Evolutionary conservation across 2,888 invertebrate species (phyloP), one percentile per base, ranked within the genome.

Genomic region (Lissocephala sabroskyi): DNA sequence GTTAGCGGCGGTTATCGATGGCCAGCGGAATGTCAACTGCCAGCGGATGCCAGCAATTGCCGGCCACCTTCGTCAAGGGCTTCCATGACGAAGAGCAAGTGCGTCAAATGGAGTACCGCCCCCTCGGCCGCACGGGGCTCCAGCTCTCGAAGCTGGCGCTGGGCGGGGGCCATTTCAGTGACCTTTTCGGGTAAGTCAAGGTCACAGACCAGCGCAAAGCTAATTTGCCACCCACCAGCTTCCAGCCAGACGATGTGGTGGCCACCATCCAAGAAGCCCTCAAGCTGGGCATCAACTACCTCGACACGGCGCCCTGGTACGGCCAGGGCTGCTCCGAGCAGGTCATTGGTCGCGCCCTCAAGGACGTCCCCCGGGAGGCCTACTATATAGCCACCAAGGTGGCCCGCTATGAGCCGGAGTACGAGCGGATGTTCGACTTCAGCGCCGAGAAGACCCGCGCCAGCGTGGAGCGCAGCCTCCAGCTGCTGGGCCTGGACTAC

Each of bases 371-470:
- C 0, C 86, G 98, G 29, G 81, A 91, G 52, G 88, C 94, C 0
- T 98, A 92, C 83, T 96, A 93, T 79, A 87, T 98, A 40, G 95
- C 91, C n/a, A 96, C 96, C 19, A 98, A 98, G 87, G 92, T 94
- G 3, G 95, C 95, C 3, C 89, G 97, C 18, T 97, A 97, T 79
- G 91, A 91, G 51, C 84, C 86, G 43, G 87, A 90, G 46, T 87
- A 87, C 1, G 87, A 88, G 18, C 86, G 88, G 41, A 94, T 94
- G 92, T 97, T 97, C 80, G 94, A 98, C 82, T 97, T 96, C 83
- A 89, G 93, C 0, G 86, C 87, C 0, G 89, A 92, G 66, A 92
- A 90, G 82, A 92, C 94, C 0, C 86, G 89, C 3, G 86, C 88
- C 47, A 93, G 92, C 67, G 88, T 98, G 7, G 89, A 94, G 45